A percentile compares a stretch with the other conserved stretches of the same genome.
These are phyloP conservation scores for Andrena hattorfiana DNA, from an alignment of 2,888 invertebrate species.

Conservation along the genomic window DNA sequence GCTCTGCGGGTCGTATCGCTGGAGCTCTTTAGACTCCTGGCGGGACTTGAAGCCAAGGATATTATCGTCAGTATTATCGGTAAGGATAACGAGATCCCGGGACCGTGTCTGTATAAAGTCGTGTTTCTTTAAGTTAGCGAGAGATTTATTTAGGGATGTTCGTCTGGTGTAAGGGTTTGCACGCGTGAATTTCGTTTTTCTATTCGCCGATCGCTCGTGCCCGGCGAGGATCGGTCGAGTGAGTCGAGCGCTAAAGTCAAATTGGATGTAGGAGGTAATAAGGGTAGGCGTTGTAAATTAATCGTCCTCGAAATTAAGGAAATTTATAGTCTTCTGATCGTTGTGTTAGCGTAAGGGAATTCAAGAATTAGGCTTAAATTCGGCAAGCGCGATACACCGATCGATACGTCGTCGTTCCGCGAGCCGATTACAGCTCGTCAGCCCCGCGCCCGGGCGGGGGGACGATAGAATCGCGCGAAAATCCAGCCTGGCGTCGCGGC, in stretches of 20 bases:
- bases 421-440: not conserved
- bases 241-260: conserved; percentile 14
- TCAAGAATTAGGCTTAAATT: conserved; percentile 41
- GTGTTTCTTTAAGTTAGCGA: conserved; percentile 23
- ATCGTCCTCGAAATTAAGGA: not conserved
- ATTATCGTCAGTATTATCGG: conserved; percentile 54
- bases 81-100: conserved; percentile 21
- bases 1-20: not conserved
- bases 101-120: conserved; percentile 6
- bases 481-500: not conserved
- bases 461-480: not conserved
- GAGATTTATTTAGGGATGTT: not conserved
- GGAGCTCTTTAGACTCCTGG: conserved; percentile 10
- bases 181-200: not conserved
- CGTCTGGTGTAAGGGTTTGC: not conserved
- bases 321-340: not conserved
- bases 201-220: not conserved
- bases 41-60: conserved; percentile 10
- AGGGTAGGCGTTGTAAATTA: conserved; percentile 14
- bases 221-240: not conserved
- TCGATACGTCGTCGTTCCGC: conserved; percentile 23
- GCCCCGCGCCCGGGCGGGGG: not conserved
- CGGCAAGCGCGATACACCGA: not conserved
- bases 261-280: not conserved
- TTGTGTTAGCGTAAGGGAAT: conserved; percentile 36